Base-by-base conservation (phyloP, 2,888 invertebrate genomes). In the Petrophora chlorosata region DNA sequence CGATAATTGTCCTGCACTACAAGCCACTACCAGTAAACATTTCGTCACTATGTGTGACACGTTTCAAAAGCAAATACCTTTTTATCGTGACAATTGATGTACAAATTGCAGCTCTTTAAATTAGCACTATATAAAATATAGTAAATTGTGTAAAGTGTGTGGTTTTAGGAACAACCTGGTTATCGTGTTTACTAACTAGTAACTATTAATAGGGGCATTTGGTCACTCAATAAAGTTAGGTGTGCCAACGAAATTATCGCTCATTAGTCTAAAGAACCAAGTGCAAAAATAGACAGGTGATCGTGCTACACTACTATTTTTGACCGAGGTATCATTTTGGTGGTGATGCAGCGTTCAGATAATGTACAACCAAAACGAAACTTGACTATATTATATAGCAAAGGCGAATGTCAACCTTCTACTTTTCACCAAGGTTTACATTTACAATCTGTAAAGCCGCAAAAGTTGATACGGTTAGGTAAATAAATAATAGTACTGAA, bases 1-100 rank as follows among this genome's bases (percentile, higher is more conserved):
- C 13, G 23, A 10, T 16, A 32, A 33, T 33, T 41, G 23, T 42
- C 33, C 17, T 9, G 1, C 28, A 15, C 25, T 16, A 26, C 16
- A 42, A 29, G 29, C 16, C 16, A 13, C 22, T n/a, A 25, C 3
- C 3, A 12, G 13, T 15, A 33, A 41, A 25, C 17, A 33, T 41
- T 17, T n/a, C 10, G 13, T 9, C 3, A 17, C n/a, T 9, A 25
- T n/a, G 13, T 26, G n/a, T n/a, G n/a, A n/a, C n/a, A n/a, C n/a
- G n/a, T n/a, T n/a, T n/a, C n/a, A n/a, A n/a, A n/a, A 5, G 25
- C 15, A 33, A 33, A 33, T 42, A n/a, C 3, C 9, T 23, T 42
- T 42, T 33, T 3, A 16, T 7, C 13, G 13, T 12, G 13, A 34
- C 22, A 41, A 41, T 15, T 17, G 12, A 34, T 2, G 3, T 28